Base-by-base conservation (phyloP, 1,140 invertebrate genomes). In the Papilio polyxenes region DNA sequence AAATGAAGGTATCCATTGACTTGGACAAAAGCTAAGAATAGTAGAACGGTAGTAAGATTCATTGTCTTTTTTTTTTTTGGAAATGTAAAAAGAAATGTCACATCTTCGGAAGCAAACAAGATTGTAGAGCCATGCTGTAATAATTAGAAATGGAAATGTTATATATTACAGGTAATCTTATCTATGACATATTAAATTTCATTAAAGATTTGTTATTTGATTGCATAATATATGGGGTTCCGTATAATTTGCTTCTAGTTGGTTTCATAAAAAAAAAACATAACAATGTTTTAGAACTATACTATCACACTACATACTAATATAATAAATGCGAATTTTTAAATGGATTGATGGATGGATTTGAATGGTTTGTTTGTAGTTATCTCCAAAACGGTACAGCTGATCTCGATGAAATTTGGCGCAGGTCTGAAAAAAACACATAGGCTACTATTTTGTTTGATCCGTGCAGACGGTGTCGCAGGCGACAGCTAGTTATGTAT, bases 81-180 rank as follows among this genome's bases (percentile, higher is more conserved):
- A 72, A 37, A 37, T 72, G 11, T 15, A 56, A 72, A 72, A 37
- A 11, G 31, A 72, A 72, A 9, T 72, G 65, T 69, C 13, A 72
- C 31, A 72, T 72, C 31, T 72, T 40, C 23, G 31, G 31, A 72
- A 72, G 11, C 65, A 40, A 72, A 72, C 65, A 72, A 72, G 23
- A 72, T 6, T 72, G 65, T 72, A 72, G 23, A 23, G n/a, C 8
- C 31, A 20, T 65, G 11, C 2, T 15, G 31, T 72, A 37, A 62
- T 62, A 62, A 69, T 69, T 69, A 37, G 65, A 72, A 37, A 37
- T 72, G 65, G 31, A 40, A 37, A 72, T n/a, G n/a, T n/a, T n/a
- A 31, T 1, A 31, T 72, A 72, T 37, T 72, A 40, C 40, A 17
- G 10, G 31, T 72, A 23, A 37, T 72, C 65, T 37, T 72, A 72